These are phyloP conservation scores for Trididemnum clinides DNA, from an alignment of 23 tunicate genomes.

Conservation along the genomic window DNA sequence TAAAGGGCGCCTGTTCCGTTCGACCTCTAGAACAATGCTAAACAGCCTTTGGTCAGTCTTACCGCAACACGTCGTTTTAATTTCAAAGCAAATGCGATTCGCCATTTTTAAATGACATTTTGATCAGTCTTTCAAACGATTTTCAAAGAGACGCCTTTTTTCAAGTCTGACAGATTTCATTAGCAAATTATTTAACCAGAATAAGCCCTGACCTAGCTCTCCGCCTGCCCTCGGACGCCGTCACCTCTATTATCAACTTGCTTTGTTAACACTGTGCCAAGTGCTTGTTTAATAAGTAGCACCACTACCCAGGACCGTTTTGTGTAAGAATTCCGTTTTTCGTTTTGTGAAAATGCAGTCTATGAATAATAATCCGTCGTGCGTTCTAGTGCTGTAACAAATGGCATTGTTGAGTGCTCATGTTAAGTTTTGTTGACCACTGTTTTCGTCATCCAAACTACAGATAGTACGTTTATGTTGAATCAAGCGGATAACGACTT, in stretches of 20 bases:
- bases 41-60: no score
- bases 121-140: background rate
- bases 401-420: background rate
- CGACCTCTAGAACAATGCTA: background rate
- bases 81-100: background rate
- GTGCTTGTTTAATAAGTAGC: no score
- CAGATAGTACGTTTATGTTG: no score
- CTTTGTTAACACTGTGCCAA: background rate
- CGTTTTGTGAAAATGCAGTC: no score
- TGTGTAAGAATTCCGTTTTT: no score
- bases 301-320: no score
- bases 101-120: background rate
- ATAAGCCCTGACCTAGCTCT: background rate
- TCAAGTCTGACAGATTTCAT: background rate
- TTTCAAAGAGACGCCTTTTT: background rate
- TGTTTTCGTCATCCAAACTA: no score
- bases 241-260: background rate
- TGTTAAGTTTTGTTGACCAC: no score
- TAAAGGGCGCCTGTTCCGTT: conserved; percentile 18
- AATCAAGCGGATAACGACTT: no score
- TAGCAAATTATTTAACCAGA: no score
- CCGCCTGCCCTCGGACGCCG: background rate
- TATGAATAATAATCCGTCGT: background rate
- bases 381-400: background rate
- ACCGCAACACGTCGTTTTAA: no score